phyloP scores from a whole-genome alignment of 2,797 vertebrate species.

The Labroides dimidiatus region DNA sequence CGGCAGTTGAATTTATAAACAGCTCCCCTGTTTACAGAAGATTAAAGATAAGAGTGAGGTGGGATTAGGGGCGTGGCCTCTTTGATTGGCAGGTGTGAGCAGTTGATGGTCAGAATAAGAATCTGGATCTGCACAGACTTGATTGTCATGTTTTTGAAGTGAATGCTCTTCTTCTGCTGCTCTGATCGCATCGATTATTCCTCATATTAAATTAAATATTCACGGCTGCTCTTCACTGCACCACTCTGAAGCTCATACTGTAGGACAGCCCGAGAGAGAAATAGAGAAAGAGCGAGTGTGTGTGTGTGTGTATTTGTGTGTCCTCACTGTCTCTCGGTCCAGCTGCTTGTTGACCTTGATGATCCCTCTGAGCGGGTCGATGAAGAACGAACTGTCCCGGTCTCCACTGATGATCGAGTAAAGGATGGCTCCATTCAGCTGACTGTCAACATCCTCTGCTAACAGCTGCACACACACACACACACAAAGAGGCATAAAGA shows the following conservation, averaged over 20 bases:
- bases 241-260: not conserved
- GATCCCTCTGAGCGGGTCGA: constrained; percentile 90
- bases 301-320: constrained; percentile 12
- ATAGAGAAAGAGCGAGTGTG: too few relatives aligned
- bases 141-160: not conserved
- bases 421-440: constrained; percentile 88
- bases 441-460: constrained; percentile 95
- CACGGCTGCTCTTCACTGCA: not conserved
- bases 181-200: not conserved
- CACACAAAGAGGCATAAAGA: not conserved
- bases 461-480: constrained; percentile 82
- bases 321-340: constrained; percentile 93
- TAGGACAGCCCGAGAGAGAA: not conserved
- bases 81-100: too few relatives aligned
- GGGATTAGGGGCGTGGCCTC: too few relatives aligned
- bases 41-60: too few relatives aligned
- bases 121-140: too few relatives aligned
- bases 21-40: too few relatives aligned
- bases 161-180: not conserved
- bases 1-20: too few relatives aligned
- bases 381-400: constrained; percentile 90
- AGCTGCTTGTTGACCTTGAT: constrained; percentile 95
- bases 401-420: constrained; percentile 94
- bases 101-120: too few relatives aligned
- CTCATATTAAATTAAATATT: constrained; percentile 1